These are phyloP conservation scores for Spicauda simplicius DNA, from an alignment of 2,888 invertebrate species.

Conservation along the genomic window DNA sequence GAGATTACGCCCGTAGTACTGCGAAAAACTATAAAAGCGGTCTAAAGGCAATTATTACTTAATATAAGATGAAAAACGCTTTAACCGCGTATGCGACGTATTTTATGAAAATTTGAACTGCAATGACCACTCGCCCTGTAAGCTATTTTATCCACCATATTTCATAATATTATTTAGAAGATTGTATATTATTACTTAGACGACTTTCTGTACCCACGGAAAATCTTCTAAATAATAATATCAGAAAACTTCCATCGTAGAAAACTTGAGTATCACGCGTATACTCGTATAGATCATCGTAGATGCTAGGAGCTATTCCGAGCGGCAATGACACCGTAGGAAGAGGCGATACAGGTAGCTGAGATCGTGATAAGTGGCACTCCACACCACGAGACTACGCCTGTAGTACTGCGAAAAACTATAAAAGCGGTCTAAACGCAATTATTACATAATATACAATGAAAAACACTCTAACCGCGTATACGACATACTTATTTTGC, in stretches of 20 bases:
- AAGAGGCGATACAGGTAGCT: constrained; percentile 24
- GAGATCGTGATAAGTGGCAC: constrained; percentile 39
- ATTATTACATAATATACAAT: background rate
- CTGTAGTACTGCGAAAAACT: constrained; percentile 18
- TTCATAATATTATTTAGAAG: no score
- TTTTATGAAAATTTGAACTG: no score
- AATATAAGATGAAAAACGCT: background rate
- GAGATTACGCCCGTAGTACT: constrained; percentile 25
- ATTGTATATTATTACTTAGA: no score
- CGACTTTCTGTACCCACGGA: no score
- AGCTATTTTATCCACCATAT: no score
- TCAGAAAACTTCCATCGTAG: background rate
- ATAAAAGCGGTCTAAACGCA: constrained; percentile 6
- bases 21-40: constrained; percentile 18
- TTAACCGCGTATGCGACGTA: background rate
- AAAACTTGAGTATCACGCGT: constrained; percentile 2
- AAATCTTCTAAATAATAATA: no score
- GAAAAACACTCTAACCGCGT: background rate
- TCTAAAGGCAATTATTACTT: background rate
- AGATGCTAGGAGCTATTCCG: constrained; percentile 34
- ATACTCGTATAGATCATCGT: constrained; percentile 4
- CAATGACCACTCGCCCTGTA: no score
- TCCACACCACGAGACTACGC: constrained; percentile 35
- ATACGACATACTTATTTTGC: background rate
- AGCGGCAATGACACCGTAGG: constrained; percentile 34